These are phyloP conservation scores for Cyrtorhinus lividipennis DNA, from an alignment of 1,140 invertebrate species.

Conservation along the genomic window DNA sequence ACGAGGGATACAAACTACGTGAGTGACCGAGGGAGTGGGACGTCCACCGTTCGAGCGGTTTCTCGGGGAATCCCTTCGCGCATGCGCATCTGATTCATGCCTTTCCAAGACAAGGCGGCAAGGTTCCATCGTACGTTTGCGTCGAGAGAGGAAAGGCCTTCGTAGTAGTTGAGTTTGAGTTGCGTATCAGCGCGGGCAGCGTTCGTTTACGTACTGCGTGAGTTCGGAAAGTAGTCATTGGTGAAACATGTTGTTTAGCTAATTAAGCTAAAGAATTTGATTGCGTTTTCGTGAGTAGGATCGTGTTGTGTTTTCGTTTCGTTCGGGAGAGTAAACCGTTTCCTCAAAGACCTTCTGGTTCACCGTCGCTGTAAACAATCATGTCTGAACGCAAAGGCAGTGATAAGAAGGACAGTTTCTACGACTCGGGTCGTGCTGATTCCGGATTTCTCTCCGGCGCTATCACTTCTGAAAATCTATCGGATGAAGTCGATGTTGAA, in stretches of 20 bases:
- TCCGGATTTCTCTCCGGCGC: conserved; percentile 40
- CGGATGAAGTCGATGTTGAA: conserved; percentile 22
- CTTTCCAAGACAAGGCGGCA: neutral
- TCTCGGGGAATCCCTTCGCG: neutral
- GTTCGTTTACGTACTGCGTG: neutral
- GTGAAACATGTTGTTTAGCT: neutral
- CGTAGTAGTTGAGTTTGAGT: neutral
- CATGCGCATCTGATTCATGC: neutral
- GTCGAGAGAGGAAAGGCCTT: neutral
- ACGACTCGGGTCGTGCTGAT: conserved; percentile 32
- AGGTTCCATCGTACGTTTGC: neutral
- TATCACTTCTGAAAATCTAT: conserved; percentile 29
- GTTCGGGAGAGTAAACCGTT: neutral
- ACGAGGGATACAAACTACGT: too few species aligned
- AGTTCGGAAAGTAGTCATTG: neutral
- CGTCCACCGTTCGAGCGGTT: too few species aligned
- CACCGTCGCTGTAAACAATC: neutral
- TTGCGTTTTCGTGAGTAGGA: neutral
- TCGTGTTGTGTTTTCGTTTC: neutral
- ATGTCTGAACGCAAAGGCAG: neutral
- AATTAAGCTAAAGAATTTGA: neutral
- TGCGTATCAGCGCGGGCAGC: neutral
- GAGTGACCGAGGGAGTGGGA: too few species aligned
- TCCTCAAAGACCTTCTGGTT: neutral
- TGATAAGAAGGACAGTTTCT: conserved; percentile 8